A percentile compares a stretch with the other conserved stretches of the same genome.
Conservation (phyloP, 1,140 invertebrate genomes). For the Pogonognathellus flavescens region DNA sequence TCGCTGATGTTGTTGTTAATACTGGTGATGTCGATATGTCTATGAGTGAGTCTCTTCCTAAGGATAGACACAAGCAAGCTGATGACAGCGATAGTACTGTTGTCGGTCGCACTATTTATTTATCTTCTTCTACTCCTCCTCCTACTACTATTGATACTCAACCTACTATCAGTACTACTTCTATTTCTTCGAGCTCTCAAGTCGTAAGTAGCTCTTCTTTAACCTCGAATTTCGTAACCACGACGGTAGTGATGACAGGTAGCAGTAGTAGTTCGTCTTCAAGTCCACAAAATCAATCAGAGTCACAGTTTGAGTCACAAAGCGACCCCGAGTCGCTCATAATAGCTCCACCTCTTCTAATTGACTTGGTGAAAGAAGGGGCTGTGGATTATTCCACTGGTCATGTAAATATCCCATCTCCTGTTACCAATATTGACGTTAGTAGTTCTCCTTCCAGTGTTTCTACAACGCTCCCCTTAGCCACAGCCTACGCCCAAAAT, state of each 20-base stretch:
- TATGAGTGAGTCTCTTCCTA: neutral
- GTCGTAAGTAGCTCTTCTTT: neutral
- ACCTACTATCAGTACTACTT: conserved; percentile 24
- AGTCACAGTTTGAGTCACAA: neutral
- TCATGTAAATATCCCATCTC: conserved; percentile 11
- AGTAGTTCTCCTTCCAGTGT: neutral
- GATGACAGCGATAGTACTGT: neutral
- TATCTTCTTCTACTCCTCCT: neutral
- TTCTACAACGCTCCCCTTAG: conserved; percentile 4
- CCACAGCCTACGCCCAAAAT: conserved; percentile 35
- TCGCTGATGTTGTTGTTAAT: neutral
- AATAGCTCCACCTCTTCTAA: conserved; percentile 11
- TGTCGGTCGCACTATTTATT: neutral
- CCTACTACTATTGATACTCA: conserved; percentile 18
- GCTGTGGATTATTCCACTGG: neutral
- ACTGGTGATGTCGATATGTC: neutral
- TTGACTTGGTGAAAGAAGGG: conserved; percentile 50
- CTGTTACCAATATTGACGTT: neutral
- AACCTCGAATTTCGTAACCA: neutral
- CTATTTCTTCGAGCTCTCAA: conserved; percentile 1
- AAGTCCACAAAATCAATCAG: neutral
- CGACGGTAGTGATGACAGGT: neutral
- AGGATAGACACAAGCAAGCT: neutral
- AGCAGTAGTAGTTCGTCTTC: too few relatives aligned
- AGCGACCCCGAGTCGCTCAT: neutral